Conservation (phyloP, 2,797 vertebrate genomes). For the Sebastolobus altivelis region DNA sequence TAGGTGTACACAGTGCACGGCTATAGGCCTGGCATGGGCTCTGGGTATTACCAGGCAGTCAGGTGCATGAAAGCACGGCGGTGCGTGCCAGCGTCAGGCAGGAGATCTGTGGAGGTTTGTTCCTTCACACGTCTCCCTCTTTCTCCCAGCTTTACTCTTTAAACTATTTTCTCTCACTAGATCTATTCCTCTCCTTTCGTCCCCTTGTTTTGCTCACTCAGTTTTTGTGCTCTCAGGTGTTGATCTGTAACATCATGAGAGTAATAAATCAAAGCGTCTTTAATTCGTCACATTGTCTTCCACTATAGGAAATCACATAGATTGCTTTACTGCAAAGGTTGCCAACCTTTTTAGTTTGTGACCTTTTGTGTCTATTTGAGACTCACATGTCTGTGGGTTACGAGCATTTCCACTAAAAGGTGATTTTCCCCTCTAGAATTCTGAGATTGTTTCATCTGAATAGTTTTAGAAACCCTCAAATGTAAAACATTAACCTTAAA, state of each 20-base stretch:
- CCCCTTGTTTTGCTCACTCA: neutral
- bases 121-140: conserved; percentile 9
- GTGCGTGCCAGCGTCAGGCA: conserved; percentile 32
- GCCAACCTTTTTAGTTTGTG: neutral
- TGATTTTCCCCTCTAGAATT: neutral
- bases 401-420: neutral
- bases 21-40: conserved; percentile 26
- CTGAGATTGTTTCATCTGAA: neutral
- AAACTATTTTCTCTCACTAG: conserved; percentile 1
- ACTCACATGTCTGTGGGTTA: neutral
- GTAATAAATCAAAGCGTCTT: neutral
- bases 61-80: conserved; percentile 44
- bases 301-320: neutral
- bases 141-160: neutral
- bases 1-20: conserved; percentile 16
- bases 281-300: neutral
- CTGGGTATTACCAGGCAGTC: conserved; percentile 26
- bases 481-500: neutral
- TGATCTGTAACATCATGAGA: neutral
- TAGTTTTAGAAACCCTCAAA: neutral
- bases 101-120: conserved; percentile 29
- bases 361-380: neutral
- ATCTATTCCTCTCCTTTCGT: neutral
- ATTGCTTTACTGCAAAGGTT: neutral
- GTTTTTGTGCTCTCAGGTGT: neutral